Conservation (phyloP, 2,797 vertebrate genomes). For the Pseudopleuronectes americanus region DNA sequence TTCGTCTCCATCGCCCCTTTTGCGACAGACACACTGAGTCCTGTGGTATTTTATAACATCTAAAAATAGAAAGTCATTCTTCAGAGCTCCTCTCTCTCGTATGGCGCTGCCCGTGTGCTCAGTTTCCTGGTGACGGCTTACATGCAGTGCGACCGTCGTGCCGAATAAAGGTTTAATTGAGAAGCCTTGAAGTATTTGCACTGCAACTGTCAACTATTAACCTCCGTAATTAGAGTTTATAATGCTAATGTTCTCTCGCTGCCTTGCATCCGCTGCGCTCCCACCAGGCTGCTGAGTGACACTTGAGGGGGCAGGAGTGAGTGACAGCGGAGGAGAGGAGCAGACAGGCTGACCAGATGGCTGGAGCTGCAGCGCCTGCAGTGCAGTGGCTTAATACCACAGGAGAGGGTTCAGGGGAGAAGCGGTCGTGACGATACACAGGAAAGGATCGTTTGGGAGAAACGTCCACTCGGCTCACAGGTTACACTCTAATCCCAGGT, state of each 20-base stretch:
- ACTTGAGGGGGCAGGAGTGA: conserved; percentile 79
- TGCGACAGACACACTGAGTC: neutral
- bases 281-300: conserved; percentile 76
- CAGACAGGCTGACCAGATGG: conserved; percentile 83
- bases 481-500: conserved; percentile 10
- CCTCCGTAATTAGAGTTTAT: conserved; percentile 71
- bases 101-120: neutral
- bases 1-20: neutral
- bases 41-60: neutral
- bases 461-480: conserved; percentile 21
- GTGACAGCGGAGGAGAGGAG: conserved; percentile 74
- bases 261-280: conserved; percentile 56
- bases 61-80: conserved; percentile 12
- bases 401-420: conserved; percentile 58
- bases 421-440: conserved; percentile 20
- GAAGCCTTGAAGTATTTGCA: conserved; percentile 66
- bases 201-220: conserved; percentile 68
- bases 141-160: conserved; percentile 19
- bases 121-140: conserved; percentile 9
- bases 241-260: conserved; percentile 71
- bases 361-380: conserved; percentile 72
- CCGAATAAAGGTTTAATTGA: conserved; percentile 61
- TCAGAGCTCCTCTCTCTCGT: conserved; percentile 3
- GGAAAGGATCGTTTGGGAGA: conserved; percentile 22
- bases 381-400: conserved; percentile 68